Base-by-base conservation (phyloP, 2,888 invertebrate genomes). In the Cryptops parisi region DNA sequence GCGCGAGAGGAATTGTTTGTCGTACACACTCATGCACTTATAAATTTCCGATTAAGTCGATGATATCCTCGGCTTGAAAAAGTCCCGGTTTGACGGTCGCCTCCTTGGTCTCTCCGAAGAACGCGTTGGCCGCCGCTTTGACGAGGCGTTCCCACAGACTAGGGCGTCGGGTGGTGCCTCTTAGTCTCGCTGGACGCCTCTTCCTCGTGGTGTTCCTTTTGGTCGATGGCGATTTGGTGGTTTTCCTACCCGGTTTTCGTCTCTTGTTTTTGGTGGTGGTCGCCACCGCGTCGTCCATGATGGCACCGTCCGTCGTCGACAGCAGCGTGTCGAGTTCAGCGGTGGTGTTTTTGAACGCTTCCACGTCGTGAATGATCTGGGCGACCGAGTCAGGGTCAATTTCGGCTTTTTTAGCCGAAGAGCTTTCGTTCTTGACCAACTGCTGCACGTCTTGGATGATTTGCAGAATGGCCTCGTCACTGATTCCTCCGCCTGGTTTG, bases 401-500 rank as follows among this genome's bases (percentile, higher is more conserved):
- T 9, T 38, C 39, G 2, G 22, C 12, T 3, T 6, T 33, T 27
- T 19, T 22, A 2, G 38, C 39, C 9, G 2, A 3, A 3, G 2
- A 22, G 1, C 38, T 38, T n/a, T 21, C 22, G 26, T 49, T 49
- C 4, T 24, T 17, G 21, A 21, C 21, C 3, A 49, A 38, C 2
- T 49, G 21, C 12, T 49, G 21, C 12, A 49, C 49, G 22, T 49
- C 49, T 3, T 19, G 19, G 39, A 49, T 49, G 22, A 49, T 49
- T 12, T 23, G 24, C 19, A 38, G 21, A 12, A 49, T 21, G 21
- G 49, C 49, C 19, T 49, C 49, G 39, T 49, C 49, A 12, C 49
- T 49, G 38, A 49, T 49, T n/a, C 49, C 49, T 17, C 49, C 49
- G 21, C 49, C 49, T 19, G 49, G 49, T 49, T 49, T 49, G 9